Evolutionary conservation across 2,797 vertebrate genomes (phyloP).

Genomic region (Onychomys leucogaster): DNA sequence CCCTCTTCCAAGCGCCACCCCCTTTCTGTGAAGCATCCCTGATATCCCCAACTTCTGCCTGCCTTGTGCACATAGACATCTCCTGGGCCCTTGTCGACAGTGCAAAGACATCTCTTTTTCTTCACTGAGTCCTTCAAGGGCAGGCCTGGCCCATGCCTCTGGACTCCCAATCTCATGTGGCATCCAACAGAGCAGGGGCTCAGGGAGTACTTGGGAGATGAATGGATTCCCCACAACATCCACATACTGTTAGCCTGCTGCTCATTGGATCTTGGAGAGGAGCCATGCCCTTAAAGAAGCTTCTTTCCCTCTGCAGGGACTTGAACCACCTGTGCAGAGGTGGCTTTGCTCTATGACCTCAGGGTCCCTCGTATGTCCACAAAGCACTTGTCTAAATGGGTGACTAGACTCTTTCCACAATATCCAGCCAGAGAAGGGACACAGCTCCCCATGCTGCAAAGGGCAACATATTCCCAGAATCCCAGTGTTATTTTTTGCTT

Average conservation of each 20-base stretch:
- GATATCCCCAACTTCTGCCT: too few relatives aligned
- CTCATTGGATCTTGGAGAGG: neutral
- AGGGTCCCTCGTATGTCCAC: neutral
- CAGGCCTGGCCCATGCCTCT: neutral
- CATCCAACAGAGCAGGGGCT: too few relatives aligned
- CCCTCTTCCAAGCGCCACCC: neutral
- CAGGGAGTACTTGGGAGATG: neutral
- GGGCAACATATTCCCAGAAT: neutral
- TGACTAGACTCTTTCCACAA: neutral
- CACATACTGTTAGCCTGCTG: neutral
- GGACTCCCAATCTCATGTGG: neutral
- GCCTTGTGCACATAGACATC: too few relatives aligned
- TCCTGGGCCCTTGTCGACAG: rapidly evolving
- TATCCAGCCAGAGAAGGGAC: neutral
- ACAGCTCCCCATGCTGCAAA: neutral
- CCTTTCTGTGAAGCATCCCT: neutral
- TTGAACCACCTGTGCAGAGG: rapidly evolving
- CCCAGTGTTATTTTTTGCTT: neutral
- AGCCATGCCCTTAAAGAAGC: neutral
- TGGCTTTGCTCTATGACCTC: neutral
- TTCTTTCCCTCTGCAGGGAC: too few relatives aligned
- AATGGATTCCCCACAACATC: neutral
- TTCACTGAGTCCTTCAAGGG: neutral
- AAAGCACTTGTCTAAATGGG: neutral
- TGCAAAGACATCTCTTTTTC: rapidly evolving